Conservation (phyloP, 2,888 invertebrate genomes). For the Strigamia transsilvanica region DNA sequence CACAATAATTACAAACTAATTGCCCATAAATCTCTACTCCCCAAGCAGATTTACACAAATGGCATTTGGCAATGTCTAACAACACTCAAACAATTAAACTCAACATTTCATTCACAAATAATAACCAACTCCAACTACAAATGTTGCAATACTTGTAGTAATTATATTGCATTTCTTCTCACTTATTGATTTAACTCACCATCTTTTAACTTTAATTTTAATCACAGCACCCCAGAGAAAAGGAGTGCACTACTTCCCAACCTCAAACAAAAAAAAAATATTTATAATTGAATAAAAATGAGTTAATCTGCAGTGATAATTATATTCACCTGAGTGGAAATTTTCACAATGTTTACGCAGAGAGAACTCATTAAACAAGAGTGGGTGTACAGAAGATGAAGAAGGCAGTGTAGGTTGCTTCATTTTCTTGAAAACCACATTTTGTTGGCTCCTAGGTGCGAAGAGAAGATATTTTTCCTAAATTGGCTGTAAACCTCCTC, state of each 20-base stretch:
- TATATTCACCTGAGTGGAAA: background rate
- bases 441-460: conserved; percentile 20
- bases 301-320: conserved; percentile 11
- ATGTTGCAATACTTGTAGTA: no score
- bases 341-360: conserved; percentile 7
- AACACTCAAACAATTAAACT: no score
- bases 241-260: background rate
- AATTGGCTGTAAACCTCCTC: conserved; percentile 11
- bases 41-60: background rate
- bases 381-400: background rate
- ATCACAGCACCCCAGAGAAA: background rate
- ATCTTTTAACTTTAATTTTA: no score
- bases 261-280: background rate
- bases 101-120: no score
- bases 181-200: no score
- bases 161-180: no score
- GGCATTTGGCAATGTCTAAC: no score
- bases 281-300: conserved; percentile 26
- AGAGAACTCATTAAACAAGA: conserved; percentile 7
- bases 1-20: no score
- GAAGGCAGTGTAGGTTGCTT: background rate
- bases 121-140: no score
- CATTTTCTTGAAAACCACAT: conserved; percentile 28
- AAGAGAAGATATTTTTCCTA: conserved; percentile 40
- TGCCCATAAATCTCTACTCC: background rate